A percentile compares a stretch with the other conserved stretches of the same genome.
These are phyloP conservation scores for Orchestes rusci DNA, from an alignment of 2,888 invertebrate species.

Conservation along the genomic window DNA sequence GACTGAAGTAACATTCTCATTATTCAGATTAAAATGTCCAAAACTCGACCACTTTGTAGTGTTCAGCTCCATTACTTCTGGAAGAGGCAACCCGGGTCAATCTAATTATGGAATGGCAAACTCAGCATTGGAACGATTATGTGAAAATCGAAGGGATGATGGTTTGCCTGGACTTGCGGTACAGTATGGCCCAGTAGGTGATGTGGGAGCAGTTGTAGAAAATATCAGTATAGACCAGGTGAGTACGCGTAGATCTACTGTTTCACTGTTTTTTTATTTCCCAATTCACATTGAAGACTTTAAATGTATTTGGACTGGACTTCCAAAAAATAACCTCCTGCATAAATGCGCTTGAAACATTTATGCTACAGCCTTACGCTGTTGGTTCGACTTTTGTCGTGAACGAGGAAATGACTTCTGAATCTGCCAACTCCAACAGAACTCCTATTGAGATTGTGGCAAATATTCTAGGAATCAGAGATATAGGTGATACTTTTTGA, in stretches of 20 bases:
- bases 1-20: too few relatives aligned
- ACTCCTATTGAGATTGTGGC: slow-evolving; percentile 26
- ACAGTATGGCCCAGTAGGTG: slow-evolving; percentile 32
- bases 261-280: too few relatives aligned
- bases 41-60: slow-evolving; percentile 34
- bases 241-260: background rate
- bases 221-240: slow-evolving; percentile 18
- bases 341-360: slow-evolving; percentile 24
- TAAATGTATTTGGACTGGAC: slow-evolving; percentile 10
- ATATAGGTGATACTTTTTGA: slow-evolving; percentile 23
- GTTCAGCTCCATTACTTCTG: slow-evolving; percentile 30
- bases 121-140: slow-evolving; percentile 32
- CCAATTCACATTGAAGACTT: background rate
- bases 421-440: slow-evolving; percentile 5
- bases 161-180: slow-evolving; percentile 31
- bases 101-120: slow-evolving; percentile 32
- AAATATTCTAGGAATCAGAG: slow-evolving; percentile 29
- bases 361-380: slow-evolving; percentile 25
- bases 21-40: slow-evolving; percentile 40
- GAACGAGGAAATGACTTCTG: slow-evolving; percentile 5
- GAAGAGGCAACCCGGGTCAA: slow-evolving; percentile 32
- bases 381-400: slow-evolving; percentile 26
- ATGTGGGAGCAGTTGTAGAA: slow-evolving; percentile 27
- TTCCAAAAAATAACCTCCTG: slow-evolving; percentile 28
- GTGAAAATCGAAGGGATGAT: slow-evolving; percentile 28